phyloP scores from a whole-genome alignment of 2,113 vertebrate genomes.

The Antechinus flavipes region DNA sequence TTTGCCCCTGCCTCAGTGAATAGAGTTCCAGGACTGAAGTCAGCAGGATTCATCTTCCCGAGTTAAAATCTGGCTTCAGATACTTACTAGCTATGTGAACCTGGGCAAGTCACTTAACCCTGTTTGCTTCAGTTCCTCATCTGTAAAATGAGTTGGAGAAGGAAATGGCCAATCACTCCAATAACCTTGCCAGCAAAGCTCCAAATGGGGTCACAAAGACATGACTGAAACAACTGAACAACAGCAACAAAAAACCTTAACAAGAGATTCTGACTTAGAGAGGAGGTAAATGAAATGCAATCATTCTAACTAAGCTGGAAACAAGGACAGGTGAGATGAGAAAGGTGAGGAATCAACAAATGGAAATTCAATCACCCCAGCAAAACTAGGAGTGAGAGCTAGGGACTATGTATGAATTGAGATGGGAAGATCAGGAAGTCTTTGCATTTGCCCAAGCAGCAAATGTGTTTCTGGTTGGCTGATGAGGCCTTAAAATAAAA shows the following conservation, averaged over 20 bases:
- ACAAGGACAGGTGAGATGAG: neutral
- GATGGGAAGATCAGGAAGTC: neutral
- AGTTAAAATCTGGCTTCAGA: neutral
- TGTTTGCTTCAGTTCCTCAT: neutral
- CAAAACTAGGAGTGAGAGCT: neutral
- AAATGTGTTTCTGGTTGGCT: too few species aligned
- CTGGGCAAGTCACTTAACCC: neutral
- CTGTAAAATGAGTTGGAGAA: neutral
- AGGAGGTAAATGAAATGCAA: neutral
- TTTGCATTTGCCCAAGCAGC: neutral
- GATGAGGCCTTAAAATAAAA: too few species aligned
- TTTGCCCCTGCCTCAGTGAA: neutral
- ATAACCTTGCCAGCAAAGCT: neutral
- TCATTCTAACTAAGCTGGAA: neutral
- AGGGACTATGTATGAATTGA: neutral
- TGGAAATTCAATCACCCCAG: neutral
- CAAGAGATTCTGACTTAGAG: neutral
- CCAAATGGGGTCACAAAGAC: neutral
- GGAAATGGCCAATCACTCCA: neutral
- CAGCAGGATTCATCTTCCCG: neutral
- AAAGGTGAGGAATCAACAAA: neutral
- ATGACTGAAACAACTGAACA: neutral
- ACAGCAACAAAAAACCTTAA: neutral
- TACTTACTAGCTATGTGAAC: neutral
- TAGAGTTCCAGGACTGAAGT: neutral